Conservation (phyloP, 2,888 invertebrate species). For the Rosalia funebris region DNA sequence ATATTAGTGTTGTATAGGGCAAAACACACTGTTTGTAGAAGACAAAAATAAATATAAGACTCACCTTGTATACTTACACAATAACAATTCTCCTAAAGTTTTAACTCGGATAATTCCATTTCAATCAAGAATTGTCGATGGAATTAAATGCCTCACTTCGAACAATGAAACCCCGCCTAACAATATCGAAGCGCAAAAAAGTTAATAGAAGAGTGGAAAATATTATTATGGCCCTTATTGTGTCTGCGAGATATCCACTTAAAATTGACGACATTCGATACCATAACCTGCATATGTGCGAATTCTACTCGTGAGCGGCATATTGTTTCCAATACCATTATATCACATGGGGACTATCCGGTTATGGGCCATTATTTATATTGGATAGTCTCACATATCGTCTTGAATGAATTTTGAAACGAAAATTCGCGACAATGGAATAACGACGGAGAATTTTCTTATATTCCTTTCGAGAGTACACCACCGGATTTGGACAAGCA, state of each 20-base stretch:
- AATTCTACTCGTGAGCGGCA: slow-evolving; percentile 7
- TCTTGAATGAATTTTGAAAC: slow-evolving; percentile 4
- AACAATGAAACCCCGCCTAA: background rate
- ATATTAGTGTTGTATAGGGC: too few species aligned
- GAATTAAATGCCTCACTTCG: background rate
- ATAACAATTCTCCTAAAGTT: too few species aligned
- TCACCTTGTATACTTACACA: too few species aligned
- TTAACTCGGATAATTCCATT: too few species aligned
- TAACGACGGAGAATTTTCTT: slow-evolving; percentile 20
- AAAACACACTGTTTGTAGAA: too few species aligned
- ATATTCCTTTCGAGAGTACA: slow-evolving; percentile 30
- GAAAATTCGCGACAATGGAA: slow-evolving; percentile 7
- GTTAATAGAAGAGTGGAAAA: slow-evolving; percentile 13
- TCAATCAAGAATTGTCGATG: too few species aligned
- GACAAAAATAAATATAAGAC: too few species aligned
- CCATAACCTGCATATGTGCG: slow-evolving; percentile 21
- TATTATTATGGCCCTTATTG: slow-evolving; percentile 20
- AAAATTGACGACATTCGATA: slow-evolving; percentile 24
- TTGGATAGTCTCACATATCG: slow-evolving; percentile 9
- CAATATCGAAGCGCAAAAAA: slow-evolving; percentile 2
- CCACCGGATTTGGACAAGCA: slow-evolving; percentile 42
- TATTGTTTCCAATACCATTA: slow-evolving; percentile 24
- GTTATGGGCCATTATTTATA: slow-evolving; percentile 27
- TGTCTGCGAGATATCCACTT: slow-evolving; percentile 20
- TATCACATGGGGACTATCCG: slow-evolving; percentile 22